Percentiles rank a stretch among this genome's conserved stretches.
These are phyloP conservation scores for Pseudochaenichthys georgianus DNA, from an alignment of 2,797 vertebrate species.

Conservation along the genomic window DNA sequence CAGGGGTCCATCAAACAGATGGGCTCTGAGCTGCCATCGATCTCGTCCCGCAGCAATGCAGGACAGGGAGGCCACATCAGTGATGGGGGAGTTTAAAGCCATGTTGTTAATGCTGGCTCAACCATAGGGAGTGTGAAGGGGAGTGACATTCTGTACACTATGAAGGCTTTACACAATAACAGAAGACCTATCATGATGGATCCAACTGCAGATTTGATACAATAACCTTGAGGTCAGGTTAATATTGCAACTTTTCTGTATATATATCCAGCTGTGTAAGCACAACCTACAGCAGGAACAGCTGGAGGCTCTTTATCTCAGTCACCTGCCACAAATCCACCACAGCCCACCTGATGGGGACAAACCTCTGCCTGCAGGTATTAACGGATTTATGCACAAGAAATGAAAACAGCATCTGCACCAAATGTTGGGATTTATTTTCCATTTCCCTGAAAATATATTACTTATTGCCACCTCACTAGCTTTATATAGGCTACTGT, in stretches of 20 bases:
- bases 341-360: conserved; percentile 32
- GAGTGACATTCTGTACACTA: conserved; percentile 14
- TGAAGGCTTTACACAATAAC: conserved; percentile 6
- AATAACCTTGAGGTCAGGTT: conserved; percentile 28
- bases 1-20: conserved; percentile 54
- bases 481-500: no score
- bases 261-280: conserved; percentile 20
- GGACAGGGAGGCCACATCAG: conserved; percentile 36
- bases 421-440: background rate
- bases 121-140: conserved; percentile 8
- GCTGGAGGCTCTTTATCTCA: conserved; percentile 42
- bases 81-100: conserved; percentile 48
- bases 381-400: background rate
- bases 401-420: conserved; percentile 11
- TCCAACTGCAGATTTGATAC: conserved; percentile 17
- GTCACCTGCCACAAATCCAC: conserved; percentile 37
- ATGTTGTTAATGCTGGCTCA: conserved; percentile 18
- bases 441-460: background rate
- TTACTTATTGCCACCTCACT: background rate
- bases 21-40: conserved; percentile 64
- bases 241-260: conserved; percentile 17
- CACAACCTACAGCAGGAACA: conserved; percentile 31
- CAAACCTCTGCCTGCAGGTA: conserved; percentile 32
- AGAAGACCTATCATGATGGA: conserved; percentile 2
- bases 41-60: conserved; percentile 50